Evolutionary conservation across 1,140 invertebrate genomes (phyloP).

Genomic region (Macrotrachela quadricornifera): DNA sequence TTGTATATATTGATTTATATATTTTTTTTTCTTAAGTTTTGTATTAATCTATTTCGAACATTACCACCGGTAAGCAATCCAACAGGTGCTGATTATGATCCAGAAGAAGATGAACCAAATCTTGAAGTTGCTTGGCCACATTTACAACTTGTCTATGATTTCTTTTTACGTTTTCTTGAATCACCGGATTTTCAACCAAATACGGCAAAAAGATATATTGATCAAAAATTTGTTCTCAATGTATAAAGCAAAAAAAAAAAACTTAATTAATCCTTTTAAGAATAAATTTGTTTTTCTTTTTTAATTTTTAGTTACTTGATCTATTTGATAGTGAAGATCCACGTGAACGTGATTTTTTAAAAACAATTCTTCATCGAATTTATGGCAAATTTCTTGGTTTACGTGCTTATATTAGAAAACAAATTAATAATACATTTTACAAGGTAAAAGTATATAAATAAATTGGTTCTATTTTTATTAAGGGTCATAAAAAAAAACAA

Average conservation of each 20-base stretch:
- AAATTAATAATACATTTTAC: slow-evolving; percentile 35
- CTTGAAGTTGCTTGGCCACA: slow-evolving; percentile 99
- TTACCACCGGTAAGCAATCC: slow-evolving; percentile 86
- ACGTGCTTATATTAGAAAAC: slow-evolving; percentile 31
- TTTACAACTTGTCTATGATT: slow-evolving; percentile 77
- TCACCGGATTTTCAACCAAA: slow-evolving; percentile 80
- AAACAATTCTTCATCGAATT: slow-evolving; percentile 32
- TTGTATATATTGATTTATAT: neutral
- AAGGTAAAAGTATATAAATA: too few species aligned
- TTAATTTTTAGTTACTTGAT: slow-evolving; percentile 25
- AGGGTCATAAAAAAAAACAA: neutral
- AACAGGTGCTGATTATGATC: slow-evolving; percentile 91
- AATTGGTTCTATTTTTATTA: too few species aligned
- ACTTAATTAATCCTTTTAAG: neutral
- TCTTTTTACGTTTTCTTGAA: slow-evolving; percentile 81
- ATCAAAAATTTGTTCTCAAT: slow-evolving; percentile 87
- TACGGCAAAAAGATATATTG: slow-evolving; percentile 77
- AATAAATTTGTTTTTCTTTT: neutral
- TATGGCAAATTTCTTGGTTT: slow-evolving; percentile 33
- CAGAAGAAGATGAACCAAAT: slow-evolving; percentile 96
- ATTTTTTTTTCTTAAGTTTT: slow-evolving; percentile 40
- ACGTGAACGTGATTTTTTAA: slow-evolving; percentile 30
- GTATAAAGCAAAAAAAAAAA: too few species aligned
- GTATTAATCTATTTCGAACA: slow-evolving; percentile 76
- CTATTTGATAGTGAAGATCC: slow-evolving; percentile 34